These are phyloP conservation scores for Saimiri boliviensis DNA, from an alignment of 2,113 vertebrate genomes.

Conservation along the genomic window DNA sequence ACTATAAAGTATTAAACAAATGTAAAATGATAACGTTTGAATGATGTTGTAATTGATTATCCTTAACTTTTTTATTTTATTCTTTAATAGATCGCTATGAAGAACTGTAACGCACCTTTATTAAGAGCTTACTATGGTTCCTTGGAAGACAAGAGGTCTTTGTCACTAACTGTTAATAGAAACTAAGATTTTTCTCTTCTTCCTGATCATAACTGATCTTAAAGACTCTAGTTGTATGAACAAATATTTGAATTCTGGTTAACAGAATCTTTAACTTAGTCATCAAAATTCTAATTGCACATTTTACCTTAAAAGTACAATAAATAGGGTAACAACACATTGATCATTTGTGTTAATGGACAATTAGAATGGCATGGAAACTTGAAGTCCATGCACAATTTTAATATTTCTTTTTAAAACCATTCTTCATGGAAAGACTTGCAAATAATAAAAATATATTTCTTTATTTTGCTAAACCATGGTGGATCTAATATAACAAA, in stretches of 20 bases:
- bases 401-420: constrained; percentile 18
- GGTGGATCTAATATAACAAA: neutral
- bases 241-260: constrained; percentile 21
- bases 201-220: constrained; percentile 40
- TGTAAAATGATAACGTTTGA: neutral
- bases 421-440: neutral
- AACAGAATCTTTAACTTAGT: constrained; percentile 29
- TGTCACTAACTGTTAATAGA: constrained; percentile 43
- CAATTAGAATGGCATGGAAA: constrained; percentile 12
- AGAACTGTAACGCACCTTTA: constrained; percentile 90
- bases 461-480: constrained; percentile 14
- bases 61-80: constrained; percentile 67
- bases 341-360: neutral
- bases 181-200: constrained; percentile 20
- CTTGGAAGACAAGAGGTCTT: constrained; percentile 93
- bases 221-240: neutral
- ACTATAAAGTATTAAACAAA: constrained; percentile 2
- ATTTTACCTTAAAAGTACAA: neutral
- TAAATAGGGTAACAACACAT: neutral
- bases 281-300: constrained; percentile 18
- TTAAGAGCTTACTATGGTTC: constrained; percentile 92
- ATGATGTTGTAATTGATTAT: constrained; percentile 10
- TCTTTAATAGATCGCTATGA: constrained; percentile 87
- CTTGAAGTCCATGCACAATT: neutral
- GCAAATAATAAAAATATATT: neutral